phyloP scores from a whole-genome alignment of 2,797 vertebrate genomes.

The Balearica regulorum region DNA sequence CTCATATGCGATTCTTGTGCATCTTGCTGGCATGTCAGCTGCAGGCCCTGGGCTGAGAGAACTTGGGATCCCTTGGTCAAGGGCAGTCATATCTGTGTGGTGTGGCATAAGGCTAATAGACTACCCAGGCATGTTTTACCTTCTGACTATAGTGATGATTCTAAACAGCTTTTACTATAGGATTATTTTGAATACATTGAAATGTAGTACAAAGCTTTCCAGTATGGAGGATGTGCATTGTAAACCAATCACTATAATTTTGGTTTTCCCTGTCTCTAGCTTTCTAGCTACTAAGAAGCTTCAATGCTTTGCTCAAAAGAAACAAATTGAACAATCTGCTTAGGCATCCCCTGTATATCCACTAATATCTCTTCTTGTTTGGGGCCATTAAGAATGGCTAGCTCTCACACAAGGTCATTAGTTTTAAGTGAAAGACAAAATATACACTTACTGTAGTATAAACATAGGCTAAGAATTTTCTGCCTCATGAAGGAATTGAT shows the following conservation, averaged over 20 bases:
- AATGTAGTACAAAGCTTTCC: background rate
- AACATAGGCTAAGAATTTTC: background rate
- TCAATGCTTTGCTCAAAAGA: background rate
- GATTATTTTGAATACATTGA: background rate
- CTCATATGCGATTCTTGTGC: accelerated
- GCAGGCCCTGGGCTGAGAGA: background rate
- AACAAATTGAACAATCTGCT: background rate
- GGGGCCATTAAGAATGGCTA: background rate
- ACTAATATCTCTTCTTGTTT: background rate
- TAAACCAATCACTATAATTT: background rate
- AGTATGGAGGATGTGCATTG: background rate
- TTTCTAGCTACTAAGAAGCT: background rate
- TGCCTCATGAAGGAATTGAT: background rate
- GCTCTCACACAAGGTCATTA: background rate
- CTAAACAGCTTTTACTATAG: background rate
- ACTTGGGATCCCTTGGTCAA: background rate
- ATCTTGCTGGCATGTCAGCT: background rate
- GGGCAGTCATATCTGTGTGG: too few relatives aligned
- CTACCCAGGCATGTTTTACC: background rate
- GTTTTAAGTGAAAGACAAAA: background rate
- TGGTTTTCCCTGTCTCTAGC: background rate
- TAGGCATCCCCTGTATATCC: background rate
- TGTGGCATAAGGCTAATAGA: background rate
- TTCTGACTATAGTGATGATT: background rate
- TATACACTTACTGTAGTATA: background rate